phyloP scores from a whole-genome alignment of 2,888 invertebrate genomes.

The Drosophila demipolita region DNA sequence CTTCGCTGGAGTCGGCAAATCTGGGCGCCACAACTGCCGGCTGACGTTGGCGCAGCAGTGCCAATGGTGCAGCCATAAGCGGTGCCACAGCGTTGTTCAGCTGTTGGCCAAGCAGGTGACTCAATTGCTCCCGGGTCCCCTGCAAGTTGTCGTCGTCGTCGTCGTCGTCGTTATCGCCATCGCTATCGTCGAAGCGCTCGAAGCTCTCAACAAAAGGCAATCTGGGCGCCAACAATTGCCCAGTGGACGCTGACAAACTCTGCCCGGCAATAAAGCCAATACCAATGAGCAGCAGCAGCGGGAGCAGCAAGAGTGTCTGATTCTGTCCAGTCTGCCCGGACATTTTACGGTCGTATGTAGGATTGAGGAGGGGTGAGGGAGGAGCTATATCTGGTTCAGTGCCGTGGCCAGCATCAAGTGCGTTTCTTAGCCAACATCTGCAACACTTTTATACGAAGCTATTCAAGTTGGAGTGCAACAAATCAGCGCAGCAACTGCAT shows the following conservation, averaged over 20 bases:
- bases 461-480: conserved; percentile 41
- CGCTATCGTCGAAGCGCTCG: conserved; percentile 48
- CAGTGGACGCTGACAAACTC: conserved; percentile 29
- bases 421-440: conserved; percentile 8
- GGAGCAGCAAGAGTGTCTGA: conserved; percentile 33
- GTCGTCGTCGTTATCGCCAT: not conserved
- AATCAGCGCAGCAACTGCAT: conserved; percentile 61
- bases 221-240: conserved; percentile 50
- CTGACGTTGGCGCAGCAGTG: conserved; percentile 31
- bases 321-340: conserved; percentile 23
- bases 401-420: conserved; percentile 39
- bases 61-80: conserved; percentile 46
- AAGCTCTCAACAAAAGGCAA: conserved; percentile 59
- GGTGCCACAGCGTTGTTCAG: conserved; percentile 61
- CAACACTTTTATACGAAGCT: conserved; percentile 53
- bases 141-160: conserved; percentile 19
- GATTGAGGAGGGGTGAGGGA: conserved; percentile 1
- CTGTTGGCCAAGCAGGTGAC: conserved; percentile 52
- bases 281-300: conserved; percentile 31
- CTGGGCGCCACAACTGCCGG: conserved; percentile 59
- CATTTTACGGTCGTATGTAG: conserved; percentile 6
- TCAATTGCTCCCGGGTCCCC: conserved; percentile 34
- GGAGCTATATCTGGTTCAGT: conserved; percentile 17
- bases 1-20: conserved; percentile 45
- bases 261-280: conserved; percentile 30